Percentiles rank a stretch among this genome's conserved stretches.
Evolutionary conservation across 2,888 invertebrate genomes (phyloP).

Genomic region (Seira ritae): DNA sequence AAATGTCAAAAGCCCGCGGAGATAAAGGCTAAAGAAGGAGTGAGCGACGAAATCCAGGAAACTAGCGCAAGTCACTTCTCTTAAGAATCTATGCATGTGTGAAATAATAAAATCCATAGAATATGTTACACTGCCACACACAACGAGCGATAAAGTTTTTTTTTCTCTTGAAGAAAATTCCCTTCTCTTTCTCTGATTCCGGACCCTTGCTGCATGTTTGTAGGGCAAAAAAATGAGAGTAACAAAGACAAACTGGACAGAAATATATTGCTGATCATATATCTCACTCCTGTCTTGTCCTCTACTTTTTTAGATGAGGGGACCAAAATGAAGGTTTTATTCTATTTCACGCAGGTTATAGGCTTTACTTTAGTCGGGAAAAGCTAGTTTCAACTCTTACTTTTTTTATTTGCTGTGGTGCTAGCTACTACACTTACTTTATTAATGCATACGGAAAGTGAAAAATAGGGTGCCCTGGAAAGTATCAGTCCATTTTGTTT

Average conservation of each 20-base stretch:
- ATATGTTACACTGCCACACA: neutral
- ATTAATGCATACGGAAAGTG: no score
- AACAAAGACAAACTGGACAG: conserved; percentile 63
- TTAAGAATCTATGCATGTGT: neutral
- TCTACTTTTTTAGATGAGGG: conserved; percentile 50
- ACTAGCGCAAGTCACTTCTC: no score
- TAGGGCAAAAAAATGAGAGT: conserved; percentile 49
- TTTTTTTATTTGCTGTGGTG: neutral
- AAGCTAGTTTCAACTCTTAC: neutral
- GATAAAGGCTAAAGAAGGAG: no score
- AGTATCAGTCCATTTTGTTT: no score
- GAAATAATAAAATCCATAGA: conserved; percentile 7
- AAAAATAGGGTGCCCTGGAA: no score
- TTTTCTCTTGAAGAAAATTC: neutral
- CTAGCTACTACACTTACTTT: neutral
- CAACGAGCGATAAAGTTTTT: conserved; percentile 1
- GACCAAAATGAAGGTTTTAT: conserved; percentile 56
- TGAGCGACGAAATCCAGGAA: no score
- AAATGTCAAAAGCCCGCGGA: no score
- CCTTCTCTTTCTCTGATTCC: neutral
- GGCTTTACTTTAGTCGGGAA: neutral
- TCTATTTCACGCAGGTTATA: conserved; percentile 53
- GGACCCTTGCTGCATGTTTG: neutral
- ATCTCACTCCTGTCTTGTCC: conserved; percentile 66
- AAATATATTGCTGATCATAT: conserved; percentile 68